Evolutionary conservation across 2,888 invertebrate genomes (phyloP), one percentile per base, ranked within the genome.

Genomic region (Caenorhabditis sp.): DNA sequence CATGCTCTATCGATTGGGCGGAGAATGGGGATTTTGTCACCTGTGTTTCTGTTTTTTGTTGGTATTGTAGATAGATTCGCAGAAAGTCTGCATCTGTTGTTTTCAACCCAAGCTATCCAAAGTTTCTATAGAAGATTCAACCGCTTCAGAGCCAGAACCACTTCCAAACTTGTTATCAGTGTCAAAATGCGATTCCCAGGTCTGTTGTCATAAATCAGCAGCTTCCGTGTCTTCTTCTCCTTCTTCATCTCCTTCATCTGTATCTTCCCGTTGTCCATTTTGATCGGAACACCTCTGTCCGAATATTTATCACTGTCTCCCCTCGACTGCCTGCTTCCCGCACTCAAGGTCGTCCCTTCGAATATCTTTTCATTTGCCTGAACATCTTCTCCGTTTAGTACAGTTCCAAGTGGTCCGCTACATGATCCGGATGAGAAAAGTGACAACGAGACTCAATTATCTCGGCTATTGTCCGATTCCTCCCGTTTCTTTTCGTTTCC

Each of bases 231-330:
- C 37, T 32, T 24, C 13, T 11, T 35, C n/a, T 28, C 47, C 40
- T n/a, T 32, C 35, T 40, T 53, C 32, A 26, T 60, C 32, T 32
- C 32, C 20, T 55, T 71, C 60, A 37, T 24, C 4, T 13, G 22
- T 51, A 50, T 9, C 15, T 26, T 24, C 24, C n/a, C n/a, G n/a
- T 55, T 62, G 22, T 8, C 32, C 47, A 15, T 60, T 60, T 56
- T 26, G 58, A 60, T 68, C 72, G 67, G 76, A 67, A 67, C 60
- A 60, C 67, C 60, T 60, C 64, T 58, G 35, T 67, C 44, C 67
- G 61, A 67, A 67, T 76, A 67, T 76, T 68, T 76, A 76, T 76
- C 76, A 67, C 76, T 67, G 35, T 58, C 71, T 51, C 55, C 58
- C 37, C 64, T 67, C 60, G 60, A 51, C 74, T 64, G 53, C 44